phyloP scores from a whole-genome alignment of 2,113 vertebrate species.

The cat (Felis catus) region DNA sequence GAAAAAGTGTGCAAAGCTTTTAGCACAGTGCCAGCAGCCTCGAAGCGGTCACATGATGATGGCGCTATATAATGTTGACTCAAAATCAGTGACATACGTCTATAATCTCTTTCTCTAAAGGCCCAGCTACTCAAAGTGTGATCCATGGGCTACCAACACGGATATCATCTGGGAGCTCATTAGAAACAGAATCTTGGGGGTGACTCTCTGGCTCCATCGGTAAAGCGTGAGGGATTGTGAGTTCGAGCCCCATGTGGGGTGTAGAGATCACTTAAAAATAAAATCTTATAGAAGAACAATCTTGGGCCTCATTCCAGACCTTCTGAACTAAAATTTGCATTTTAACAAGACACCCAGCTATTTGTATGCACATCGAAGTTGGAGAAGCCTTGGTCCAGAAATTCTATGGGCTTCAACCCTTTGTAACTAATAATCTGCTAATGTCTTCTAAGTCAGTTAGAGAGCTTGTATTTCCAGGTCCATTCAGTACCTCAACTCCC shows the following conservation, averaged over 20 bases:
- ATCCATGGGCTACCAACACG: no score
- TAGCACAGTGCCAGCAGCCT: neutral
- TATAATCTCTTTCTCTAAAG: neutral
- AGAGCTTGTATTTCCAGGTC: neutral
- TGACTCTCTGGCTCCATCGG: neutral
- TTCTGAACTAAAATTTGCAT: neutral
- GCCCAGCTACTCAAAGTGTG: neutral
- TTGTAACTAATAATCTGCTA: neutral
- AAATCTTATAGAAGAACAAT: neutral
- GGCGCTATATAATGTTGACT: neutral
- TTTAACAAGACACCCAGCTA: neutral
- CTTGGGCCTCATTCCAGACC: neutral
- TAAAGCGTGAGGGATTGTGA: neutral
- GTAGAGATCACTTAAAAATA: neutral
- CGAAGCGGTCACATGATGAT: rapidly evolving
- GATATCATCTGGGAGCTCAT: neutral
- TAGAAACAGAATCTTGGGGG: neutral
- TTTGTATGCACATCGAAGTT: neutral
- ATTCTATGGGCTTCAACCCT: neutral
- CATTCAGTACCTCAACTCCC: neutral
- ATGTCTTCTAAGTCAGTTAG: neutral
- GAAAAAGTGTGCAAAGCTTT: neutral
- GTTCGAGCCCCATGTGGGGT: neutral
- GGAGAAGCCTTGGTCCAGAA: neutral
- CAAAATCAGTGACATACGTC: neutral